Evolutionary conservation across 2,113 vertebrate species (phyloP).

Genomic region (Salvelinus namaycush): DNA sequence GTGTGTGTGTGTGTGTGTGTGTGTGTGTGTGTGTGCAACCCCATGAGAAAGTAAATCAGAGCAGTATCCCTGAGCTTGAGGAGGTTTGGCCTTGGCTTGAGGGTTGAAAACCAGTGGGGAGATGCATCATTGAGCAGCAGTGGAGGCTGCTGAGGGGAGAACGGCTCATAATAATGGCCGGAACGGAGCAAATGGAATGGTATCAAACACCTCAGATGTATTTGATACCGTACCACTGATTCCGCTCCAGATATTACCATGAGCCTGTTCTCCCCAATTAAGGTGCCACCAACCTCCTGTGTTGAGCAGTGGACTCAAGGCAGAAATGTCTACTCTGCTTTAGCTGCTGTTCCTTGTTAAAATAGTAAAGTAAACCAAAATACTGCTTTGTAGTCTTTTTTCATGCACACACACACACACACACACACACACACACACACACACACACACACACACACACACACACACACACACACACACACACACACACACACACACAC

Average conservation of each 20-base stretch:
- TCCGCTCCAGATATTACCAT: no score
- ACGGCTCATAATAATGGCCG: no score
- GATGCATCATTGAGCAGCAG: constrained; percentile 56
- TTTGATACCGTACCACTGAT: no score
- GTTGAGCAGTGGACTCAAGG: not conserved
- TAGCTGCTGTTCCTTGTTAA: no score
- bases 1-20: not conserved
- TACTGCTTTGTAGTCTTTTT: no score
- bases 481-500: not conserved
- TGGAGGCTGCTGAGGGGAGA: constrained; percentile 22
- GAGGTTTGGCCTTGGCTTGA: constrained; percentile 39
- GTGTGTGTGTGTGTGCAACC: not conserved
- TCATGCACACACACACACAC: not conserved
- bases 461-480: not conserved
- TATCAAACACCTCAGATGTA: no score
- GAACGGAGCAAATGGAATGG: no score
- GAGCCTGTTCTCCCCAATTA: no score
- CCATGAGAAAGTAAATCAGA: constrained; percentile 38
- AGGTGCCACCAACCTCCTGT: no score
- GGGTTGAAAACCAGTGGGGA: constrained; percentile 49
- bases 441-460: not conserved
- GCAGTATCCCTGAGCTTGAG: constrained; percentile 53
- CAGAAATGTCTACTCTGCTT: not conserved
- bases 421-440: not conserved
- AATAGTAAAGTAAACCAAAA: no score